Conservation (phyloP, 2,797 vertebrate genomes). For the Ctenopoma kingsleyae region DNA sequence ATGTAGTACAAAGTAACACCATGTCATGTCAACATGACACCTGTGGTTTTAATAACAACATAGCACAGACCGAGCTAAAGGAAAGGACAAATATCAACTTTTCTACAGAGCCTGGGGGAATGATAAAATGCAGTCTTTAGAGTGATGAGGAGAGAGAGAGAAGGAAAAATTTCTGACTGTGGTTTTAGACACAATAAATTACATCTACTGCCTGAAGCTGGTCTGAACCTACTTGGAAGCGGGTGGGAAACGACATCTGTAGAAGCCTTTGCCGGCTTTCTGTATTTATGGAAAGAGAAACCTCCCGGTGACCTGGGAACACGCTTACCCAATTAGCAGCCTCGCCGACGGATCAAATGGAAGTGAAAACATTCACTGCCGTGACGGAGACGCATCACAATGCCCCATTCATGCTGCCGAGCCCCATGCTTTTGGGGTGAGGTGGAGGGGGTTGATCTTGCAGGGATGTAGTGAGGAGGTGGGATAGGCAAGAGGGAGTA, state of each 20-base stretch:
- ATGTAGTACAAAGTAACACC: constrained; percentile 53
- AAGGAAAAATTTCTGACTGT: constrained; percentile 66
- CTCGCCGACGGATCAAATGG: constrained; percentile 88
- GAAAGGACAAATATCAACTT: constrained; percentile 50
- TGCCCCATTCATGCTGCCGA: constrained; percentile 85
- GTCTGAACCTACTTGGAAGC: constrained; percentile 77
- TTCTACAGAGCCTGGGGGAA: constrained; percentile 52
- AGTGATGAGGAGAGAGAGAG: constrained; percentile 56
- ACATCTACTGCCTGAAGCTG: constrained; percentile 75
- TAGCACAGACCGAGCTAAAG: constrained; percentile 30
- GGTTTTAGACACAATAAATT: constrained; percentile 79
- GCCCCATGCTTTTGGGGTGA: constrained; percentile 74
- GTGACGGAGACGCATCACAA: constrained; percentile 85
- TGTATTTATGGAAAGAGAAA: constrained; percentile 86
- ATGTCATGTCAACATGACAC: constrained; percentile 75
- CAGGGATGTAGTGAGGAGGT: constrained; percentile 53
- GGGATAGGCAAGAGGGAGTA: constrained; percentile 57
- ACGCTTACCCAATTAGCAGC: constrained; percentile 88
- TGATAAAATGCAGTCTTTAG: constrained; percentile 65
- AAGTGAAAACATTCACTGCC: constrained; percentile 87
- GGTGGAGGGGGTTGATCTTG: constrained; percentile 53
- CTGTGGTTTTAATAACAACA: constrained; percentile 59
- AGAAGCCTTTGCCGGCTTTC: constrained; percentile 77
- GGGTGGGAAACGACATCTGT: constrained; percentile 78
- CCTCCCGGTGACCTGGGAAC: constrained; percentile 86